phyloP scores from a whole-genome alignment of 2,888 invertebrate species.

The Tetrapedia diversipes region DNA sequence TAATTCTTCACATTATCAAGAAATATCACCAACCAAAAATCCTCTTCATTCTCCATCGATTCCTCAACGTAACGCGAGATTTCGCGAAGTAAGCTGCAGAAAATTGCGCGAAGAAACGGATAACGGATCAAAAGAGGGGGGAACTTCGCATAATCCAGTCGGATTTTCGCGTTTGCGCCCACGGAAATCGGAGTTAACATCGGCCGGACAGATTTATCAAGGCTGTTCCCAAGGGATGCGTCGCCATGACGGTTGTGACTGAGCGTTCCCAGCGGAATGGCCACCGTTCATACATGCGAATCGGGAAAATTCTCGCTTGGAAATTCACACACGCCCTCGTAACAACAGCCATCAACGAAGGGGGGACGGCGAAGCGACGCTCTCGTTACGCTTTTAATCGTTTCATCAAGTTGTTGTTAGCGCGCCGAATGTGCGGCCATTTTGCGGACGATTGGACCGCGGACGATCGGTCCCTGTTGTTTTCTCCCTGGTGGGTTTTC shows the following conservation, averaged over 20 bases:
- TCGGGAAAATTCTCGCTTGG: slow-evolving; percentile 77
- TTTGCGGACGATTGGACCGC: slow-evolving; percentile 65
- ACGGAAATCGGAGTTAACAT: slow-evolving; percentile 78
- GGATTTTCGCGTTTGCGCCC: slow-evolving; percentile 23
- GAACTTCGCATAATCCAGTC: slow-evolving; percentile 39
- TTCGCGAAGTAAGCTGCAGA: not conserved
- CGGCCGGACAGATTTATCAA: slow-evolving; percentile 79
- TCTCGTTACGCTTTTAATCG: slow-evolving; percentile 81
- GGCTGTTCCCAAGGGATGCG: slow-evolving; percentile 73
- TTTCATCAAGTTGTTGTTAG: slow-evolving; percentile 81
- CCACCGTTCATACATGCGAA: slow-evolving; percentile 80
- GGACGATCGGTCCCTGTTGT: slow-evolving; percentile 46
- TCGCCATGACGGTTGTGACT: slow-evolving; percentile 73
- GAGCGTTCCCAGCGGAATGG: slow-evolving; percentile 76
- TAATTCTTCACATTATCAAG: too few species aligned
- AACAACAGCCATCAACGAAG: slow-evolving; percentile 75
- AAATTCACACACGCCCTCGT: slow-evolving; percentile 56
- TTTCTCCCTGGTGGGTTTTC: slow-evolving; percentile 64
- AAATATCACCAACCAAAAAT: too few species aligned
- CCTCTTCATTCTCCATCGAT: too few species aligned
- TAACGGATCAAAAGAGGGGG: not conserved
- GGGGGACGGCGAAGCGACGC: slow-evolving; percentile 30
- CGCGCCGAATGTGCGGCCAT: slow-evolving; percentile 73
- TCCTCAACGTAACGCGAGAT: too few species aligned
- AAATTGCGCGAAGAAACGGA: not conserved